phyloP scores from a whole-genome alignment of 2,888 invertebrate species.

The Luperina nickerlii region DNA sequence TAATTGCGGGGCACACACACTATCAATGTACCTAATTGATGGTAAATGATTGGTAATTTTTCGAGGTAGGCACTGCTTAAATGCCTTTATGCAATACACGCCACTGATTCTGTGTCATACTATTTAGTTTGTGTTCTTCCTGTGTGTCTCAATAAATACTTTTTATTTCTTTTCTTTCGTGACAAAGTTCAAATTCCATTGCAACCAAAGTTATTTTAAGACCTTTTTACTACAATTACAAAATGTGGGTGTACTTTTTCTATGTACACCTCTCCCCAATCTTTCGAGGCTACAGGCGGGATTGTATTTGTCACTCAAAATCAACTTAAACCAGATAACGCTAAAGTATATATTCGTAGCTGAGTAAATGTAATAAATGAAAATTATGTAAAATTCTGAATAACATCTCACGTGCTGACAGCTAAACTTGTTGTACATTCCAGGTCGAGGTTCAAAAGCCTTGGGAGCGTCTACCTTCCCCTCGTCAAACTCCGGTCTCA shows the following conservation, averaged over 20 bases:
- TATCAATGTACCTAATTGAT: no score
- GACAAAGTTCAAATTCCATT: background rate
- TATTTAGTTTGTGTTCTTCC: background rate
- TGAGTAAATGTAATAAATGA: background rate
- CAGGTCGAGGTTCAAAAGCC: slow-evolving; percentile 78
- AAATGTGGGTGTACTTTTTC: no score
- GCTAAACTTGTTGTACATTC: slow-evolving; percentile 25
- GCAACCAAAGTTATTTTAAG: background rate
- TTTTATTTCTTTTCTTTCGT: background rate
- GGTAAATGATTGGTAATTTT: no score
- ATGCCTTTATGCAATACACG: no score
- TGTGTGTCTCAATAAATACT: background rate
- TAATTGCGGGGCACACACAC: no score
- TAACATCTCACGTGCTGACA: background rate
- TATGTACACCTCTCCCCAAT: no score
- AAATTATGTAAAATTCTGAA: background rate
- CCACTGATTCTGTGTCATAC: background rate
- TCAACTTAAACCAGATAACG: background rate
- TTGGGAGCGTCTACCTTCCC: slow-evolving; percentile 70
- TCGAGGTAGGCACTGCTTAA: no score
- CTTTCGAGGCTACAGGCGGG: background rate
- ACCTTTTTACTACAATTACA: no score
- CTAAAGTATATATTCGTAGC: background rate
- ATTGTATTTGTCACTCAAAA: background rate
- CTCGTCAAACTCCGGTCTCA: slow-evolving; percentile 43